A percentile compares a stretch with the other conserved stretches of the same genome.
Conservation (phyloP, 2,888 invertebrate species). For the Acanthosoma haemorrhoidale region DNA sequence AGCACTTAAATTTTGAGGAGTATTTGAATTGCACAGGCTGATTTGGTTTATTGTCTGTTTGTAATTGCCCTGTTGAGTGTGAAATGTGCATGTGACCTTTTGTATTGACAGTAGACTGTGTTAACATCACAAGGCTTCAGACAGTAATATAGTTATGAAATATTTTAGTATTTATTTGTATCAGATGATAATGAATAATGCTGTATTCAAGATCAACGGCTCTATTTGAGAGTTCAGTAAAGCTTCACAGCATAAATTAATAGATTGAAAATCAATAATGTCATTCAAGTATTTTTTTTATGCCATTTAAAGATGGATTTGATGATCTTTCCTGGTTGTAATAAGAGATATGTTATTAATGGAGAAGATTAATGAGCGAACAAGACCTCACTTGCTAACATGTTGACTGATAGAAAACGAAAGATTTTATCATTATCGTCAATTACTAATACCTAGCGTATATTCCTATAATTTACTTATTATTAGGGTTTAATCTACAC, state of each 20-base stretch:
- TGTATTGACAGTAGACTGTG: not conserved
- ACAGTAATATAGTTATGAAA: not conserved
- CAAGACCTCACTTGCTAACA: conserved; percentile 3
- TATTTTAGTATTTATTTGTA: not conserved
- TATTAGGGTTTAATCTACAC: too few relatives aligned
- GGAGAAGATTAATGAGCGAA: too few relatives aligned
- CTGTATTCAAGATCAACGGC: not conserved
- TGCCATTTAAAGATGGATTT: too few relatives aligned
- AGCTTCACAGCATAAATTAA: not conserved
- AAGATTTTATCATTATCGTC: too few relatives aligned
- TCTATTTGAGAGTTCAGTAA: not conserved
- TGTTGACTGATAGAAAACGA: too few relatives aligned
- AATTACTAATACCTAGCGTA: too few relatives aligned
- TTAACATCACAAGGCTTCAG: not conserved
- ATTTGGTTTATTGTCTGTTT: not conserved
- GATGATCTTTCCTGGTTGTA: too few relatives aligned
- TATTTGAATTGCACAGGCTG: conserved; percentile 19
- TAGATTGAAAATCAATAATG: not conserved
- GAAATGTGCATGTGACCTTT: conserved; percentile 21
- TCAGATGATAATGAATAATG: not conserved
- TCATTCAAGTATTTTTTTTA: too few relatives aligned
- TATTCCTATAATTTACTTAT: too few relatives aligned
- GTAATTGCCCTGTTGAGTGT: conserved; percentile 19
- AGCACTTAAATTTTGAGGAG: conserved; percentile 15
- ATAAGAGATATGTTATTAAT: too few relatives aligned